Evolutionary conservation across 2,113 vertebrate species (phyloP).

Genomic region (Albula goreensis): DNA sequence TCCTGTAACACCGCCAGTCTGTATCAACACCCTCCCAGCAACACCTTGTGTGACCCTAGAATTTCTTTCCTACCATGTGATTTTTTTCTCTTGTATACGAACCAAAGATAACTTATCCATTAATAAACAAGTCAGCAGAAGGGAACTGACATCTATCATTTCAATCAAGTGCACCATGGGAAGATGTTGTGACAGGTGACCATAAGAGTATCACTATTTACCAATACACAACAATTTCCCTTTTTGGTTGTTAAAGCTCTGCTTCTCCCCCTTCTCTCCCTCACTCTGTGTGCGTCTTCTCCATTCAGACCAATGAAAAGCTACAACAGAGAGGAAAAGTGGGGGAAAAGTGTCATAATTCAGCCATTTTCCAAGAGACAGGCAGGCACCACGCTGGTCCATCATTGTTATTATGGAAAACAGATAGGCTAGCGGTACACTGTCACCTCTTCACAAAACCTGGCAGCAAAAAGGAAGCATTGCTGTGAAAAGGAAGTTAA

Average conservation of each 20-base stretch:
- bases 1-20: neutral
- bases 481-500: neutral
- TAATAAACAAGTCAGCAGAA: neutral
- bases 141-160: too few species aligned
- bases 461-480: neutral
- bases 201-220: too few species aligned
- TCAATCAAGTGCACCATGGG: too few species aligned
- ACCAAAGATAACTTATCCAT: neutral
- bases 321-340: constrained; percentile 22
- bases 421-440: constrained; percentile 18
- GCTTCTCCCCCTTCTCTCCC: too few species aligned
- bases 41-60: neutral
- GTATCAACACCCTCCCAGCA: neutral
- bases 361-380: constrained; percentile 43
- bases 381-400: constrained; percentile 35
- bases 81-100: neutral
- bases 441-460: constrained; percentile 38
- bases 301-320: constrained; percentile 2
- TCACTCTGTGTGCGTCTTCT: too few species aligned
- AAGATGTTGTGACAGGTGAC: too few species aligned
- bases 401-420: constrained; percentile 36
- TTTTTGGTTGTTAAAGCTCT: too few species aligned
- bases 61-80: neutral
- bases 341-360: constrained; percentile 44
- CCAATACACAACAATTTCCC: too few species aligned